phyloP scores from a whole-genome alignment of 2,797 vertebrate genomes.

The Acropternis orthonyx region DNA sequence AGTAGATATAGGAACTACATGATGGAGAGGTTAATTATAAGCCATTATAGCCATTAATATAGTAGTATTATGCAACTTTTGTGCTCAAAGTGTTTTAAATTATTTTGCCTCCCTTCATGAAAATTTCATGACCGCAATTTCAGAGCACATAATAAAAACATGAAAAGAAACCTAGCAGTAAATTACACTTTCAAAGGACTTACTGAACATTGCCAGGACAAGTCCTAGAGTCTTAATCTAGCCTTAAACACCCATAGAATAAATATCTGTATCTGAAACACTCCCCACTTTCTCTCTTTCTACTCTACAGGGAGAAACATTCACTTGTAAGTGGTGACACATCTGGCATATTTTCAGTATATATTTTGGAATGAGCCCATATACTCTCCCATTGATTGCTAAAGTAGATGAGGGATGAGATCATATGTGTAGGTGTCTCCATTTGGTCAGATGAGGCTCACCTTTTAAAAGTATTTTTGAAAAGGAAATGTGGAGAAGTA shows the following conservation, averaged over 20 bases:
- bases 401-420: not conserved
- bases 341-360: not conserved
- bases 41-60: not conserved
- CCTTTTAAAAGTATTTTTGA: not conserved
- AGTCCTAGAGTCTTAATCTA: not conserved
- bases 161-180: not conserved
- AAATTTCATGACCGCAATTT: not conserved
- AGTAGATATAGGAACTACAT: not conserved
- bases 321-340: not conserved
- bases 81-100: not conserved
- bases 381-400: not conserved
- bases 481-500: not conserved
- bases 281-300: not conserved
- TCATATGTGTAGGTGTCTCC: not conserved
- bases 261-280: not conserved
- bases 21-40: not conserved
- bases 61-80: not conserved
- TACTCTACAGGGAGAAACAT: not conserved
- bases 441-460: not conserved
- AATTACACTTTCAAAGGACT: not conserved
- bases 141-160: not conserved
- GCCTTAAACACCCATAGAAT: not conserved
- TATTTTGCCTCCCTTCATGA: not conserved
- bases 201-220: not conserved
- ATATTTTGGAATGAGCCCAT: not conserved